Conservation (phyloP, 2,797 vertebrate species). For the Crypturellus tataupa region DNA sequence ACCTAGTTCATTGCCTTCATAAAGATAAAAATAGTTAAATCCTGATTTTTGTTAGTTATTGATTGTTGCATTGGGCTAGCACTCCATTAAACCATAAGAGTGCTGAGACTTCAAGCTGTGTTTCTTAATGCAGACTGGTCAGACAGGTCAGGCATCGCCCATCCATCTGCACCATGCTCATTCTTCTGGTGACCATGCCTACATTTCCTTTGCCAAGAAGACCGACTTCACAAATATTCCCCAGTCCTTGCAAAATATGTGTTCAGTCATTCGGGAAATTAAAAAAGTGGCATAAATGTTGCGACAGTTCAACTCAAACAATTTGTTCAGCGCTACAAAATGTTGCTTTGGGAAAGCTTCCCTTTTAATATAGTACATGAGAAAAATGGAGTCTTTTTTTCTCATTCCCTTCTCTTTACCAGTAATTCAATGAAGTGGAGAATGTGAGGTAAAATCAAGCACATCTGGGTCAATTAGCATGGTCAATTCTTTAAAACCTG, state of each 20-base stretch:
- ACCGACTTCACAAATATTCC: not conserved
- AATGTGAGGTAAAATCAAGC: slow-evolving; percentile 63
- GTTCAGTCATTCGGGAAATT: not conserved
- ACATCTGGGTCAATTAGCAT: slow-evolving; percentile 76
- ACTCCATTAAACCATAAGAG: not conserved
- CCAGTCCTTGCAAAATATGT: not conserved
- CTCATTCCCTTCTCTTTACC: slow-evolving; percentile 46
- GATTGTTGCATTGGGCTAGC: fast-evolving
- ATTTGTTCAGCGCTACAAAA: slow-evolving; percentile 40
- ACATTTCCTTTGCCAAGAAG: not conserved
- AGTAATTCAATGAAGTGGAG: slow-evolving; percentile 54
- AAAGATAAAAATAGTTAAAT: slow-evolving; percentile 1
- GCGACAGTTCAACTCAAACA: slow-evolving; percentile 2
- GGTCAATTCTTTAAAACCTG: slow-evolving; percentile 72
- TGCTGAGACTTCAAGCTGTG: not conserved
- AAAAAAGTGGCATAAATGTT: not conserved
- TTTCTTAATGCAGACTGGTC: slow-evolving; percentile 1
- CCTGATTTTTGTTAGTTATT: not conserved
- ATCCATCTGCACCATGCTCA: not conserved
- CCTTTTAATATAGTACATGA: slow-evolving; percentile 27
- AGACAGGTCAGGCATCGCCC: not conserved
- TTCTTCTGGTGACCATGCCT: not conserved
- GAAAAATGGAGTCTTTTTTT: slow-evolving; percentile 34
- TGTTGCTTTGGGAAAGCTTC: slow-evolving; percentile 35
- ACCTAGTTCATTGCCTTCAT: not conserved